Conservation (phyloP, 2,113 vertebrate genomes). For the Calyptommatus sinebrachiatus region DNA sequence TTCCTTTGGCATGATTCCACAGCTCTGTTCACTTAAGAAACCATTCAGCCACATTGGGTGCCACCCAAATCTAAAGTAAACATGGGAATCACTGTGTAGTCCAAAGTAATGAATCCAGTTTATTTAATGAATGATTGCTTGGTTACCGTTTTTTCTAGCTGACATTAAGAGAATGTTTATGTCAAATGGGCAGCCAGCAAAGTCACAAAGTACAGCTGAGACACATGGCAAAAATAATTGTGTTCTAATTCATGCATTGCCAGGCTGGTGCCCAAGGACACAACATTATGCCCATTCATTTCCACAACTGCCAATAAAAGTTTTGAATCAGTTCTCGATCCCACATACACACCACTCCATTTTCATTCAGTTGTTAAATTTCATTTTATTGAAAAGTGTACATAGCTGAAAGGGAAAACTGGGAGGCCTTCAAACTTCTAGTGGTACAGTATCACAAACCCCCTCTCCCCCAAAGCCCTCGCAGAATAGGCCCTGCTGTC, state of each 20-base stretch:
- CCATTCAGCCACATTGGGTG: slow-evolving; percentile 47
- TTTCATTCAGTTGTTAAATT: no score
- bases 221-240: neutral
- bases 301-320: no score
- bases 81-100: slow-evolving; percentile 38
- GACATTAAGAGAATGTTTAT: neutral
- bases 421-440: no score
- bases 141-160: neutral
- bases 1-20: slow-evolving; percentile 48
- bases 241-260: neutral
- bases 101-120: slow-evolving; percentile 16
- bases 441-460: no score
- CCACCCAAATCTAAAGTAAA: slow-evolving; percentile 54
- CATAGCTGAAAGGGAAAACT: no score
- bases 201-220: neutral
- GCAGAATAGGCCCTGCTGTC: no score
- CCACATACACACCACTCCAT: no score
- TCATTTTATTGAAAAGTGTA: no score
- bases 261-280: neutral
- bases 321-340: no score
- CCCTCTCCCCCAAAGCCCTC: no score
- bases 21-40: slow-evolving; percentile 33
- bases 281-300: no score
- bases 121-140: slow-evolving; percentile 14
- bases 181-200: neutral